These are phyloP conservation scores for Junco hyemalis DNA, from an alignment of 2,113 vertebrate species.

Conservation along the genomic window DNA sequence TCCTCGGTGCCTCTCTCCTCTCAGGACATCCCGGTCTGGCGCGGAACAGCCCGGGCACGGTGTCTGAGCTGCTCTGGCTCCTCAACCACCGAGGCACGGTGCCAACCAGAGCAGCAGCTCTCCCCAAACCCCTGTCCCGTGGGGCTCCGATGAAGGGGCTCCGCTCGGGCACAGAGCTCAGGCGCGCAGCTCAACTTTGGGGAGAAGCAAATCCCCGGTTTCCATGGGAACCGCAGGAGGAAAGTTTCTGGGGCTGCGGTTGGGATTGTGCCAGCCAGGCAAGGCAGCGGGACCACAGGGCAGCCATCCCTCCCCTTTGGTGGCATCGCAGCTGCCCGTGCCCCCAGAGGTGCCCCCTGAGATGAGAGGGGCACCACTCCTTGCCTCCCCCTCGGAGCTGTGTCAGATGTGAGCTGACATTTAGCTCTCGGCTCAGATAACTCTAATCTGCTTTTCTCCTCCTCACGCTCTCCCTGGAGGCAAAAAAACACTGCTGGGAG, in stretches of 20 bases:
- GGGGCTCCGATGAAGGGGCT: background rate
- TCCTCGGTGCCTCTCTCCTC: fast-evolving
- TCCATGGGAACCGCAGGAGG: conserved; percentile 50
- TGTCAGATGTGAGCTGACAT: background rate
- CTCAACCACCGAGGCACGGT: fast-evolving
- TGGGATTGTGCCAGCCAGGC: background rate
- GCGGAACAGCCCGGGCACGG: fast-evolving
- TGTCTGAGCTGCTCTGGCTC: fast-evolving
- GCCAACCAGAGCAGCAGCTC: fast-evolving
- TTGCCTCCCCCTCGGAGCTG: background rate
- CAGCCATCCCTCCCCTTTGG: fast-evolving
- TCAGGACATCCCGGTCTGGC: background rate
- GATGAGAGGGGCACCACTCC: fast-evolving
- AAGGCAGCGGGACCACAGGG: background rate
- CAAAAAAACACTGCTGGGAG: background rate
- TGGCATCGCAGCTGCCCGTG: fast-evolving
- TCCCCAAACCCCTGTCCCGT: fast-evolving
- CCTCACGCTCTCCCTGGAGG: background rate
- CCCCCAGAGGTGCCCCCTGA: fast-evolving
- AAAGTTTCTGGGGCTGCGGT: conserved; percentile 36
- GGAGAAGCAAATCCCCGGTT: conserved; percentile 34
- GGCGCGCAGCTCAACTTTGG: background rate
- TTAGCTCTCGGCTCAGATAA: background rate
- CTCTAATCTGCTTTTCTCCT: conserved; percentile 28
- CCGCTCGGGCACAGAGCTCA: background rate